Conservation (phyloP, 2,888 invertebrate genomes). For the Elmis aenea region DNA sequence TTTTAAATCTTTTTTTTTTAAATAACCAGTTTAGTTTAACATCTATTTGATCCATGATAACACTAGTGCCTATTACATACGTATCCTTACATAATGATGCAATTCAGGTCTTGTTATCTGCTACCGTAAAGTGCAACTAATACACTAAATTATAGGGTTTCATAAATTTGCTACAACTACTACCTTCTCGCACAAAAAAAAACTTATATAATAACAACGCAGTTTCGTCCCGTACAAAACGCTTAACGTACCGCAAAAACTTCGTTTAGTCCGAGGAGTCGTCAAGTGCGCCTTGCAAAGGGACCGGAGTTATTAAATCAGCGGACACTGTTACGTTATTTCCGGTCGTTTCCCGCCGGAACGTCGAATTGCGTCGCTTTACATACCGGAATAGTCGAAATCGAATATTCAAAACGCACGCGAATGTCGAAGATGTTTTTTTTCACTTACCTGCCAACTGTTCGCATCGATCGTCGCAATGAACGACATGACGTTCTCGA, state of each 20-base stretch:
- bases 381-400: neutral
- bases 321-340: constrained; percentile 48
- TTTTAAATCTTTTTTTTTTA: no score
- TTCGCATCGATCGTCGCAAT: constrained; percentile 51
- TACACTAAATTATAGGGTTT: no score
- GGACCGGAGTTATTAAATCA: constrained; percentile 44
- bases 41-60: no score
- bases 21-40: no score
- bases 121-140: no score
- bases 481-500: constrained; percentile 46
- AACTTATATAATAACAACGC: no score
- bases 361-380: constrained; percentile 47
- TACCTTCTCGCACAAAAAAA: no score
- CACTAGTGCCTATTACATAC: no score
- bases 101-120: no score
- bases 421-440: neutral
- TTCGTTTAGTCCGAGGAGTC: constrained; percentile 17
- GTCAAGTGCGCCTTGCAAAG: constrained; percentile 18
- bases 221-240: no score
- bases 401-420: neutral
- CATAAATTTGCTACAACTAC: no score
- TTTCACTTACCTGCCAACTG: constrained; percentile 52
- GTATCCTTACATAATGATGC: no score
- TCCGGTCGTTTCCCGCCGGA: constrained; percentile 50
- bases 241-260: neutral